Conservation (phyloP, 2,888 invertebrate species). For the Drosophila prolongata region DNA sequence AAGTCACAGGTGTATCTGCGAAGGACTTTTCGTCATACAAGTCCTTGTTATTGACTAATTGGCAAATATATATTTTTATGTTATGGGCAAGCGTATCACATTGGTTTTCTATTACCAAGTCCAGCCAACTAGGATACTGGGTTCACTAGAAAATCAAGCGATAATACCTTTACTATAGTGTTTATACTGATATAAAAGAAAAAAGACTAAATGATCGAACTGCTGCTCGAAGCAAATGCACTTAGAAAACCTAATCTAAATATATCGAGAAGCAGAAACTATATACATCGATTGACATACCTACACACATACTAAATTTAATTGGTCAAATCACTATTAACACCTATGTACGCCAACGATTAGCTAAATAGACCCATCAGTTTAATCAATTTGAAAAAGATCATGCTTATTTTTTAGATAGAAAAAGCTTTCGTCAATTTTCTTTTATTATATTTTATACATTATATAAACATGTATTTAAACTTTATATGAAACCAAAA, state of each 20-base stretch:
- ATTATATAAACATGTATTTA: too few relatives aligned
- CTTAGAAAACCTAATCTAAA: slow-evolving; percentile 39
- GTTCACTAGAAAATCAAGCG: slow-evolving; percentile 14
- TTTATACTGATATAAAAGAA: slow-evolving; percentile 79
- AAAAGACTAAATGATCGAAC: slow-evolving; percentile 77
- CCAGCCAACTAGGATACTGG: slow-evolving; percentile 18
- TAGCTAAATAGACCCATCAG: not conserved
- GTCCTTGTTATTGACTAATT: slow-evolving; percentile 1
- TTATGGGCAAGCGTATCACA: not conserved
- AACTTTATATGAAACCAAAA: too few relatives aligned
- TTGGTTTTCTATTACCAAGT: not conserved
- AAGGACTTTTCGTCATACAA: not conserved
- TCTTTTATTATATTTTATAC: too few relatives aligned
- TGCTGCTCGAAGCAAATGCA: slow-evolving; percentile 42
- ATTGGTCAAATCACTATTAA: slow-evolving; percentile 34
- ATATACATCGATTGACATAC: slow-evolving; percentile 83
- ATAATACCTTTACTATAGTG: slow-evolving; percentile 72
- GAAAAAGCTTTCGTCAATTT: too few relatives aligned
- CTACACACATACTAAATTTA: slow-evolving; percentile 17
- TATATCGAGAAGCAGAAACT: slow-evolving; percentile 86
- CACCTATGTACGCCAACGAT: slow-evolving; percentile 27
- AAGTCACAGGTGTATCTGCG: not conserved
- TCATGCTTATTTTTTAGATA: too few relatives aligned
- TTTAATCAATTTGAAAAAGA: too few relatives aligned
- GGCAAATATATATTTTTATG: not conserved